These are phyloP conservation scores for Sporophila hypoxantha DNA, from an alignment of 2,113 vertebrate genomes.

Conservation along the genomic window DNA sequence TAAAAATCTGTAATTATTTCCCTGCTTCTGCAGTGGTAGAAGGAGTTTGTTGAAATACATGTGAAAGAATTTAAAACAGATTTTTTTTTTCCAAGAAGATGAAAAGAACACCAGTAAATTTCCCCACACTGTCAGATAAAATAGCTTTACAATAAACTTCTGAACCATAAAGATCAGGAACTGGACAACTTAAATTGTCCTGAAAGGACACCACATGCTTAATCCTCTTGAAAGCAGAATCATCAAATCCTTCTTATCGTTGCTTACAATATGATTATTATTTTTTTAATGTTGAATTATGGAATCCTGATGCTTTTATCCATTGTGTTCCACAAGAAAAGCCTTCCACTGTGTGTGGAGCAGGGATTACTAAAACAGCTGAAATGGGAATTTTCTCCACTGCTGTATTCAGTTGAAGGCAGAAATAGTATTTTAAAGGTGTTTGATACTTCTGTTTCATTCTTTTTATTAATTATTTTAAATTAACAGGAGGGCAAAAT, in stretches of 20 bases:
- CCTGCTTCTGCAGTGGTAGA: neutral
- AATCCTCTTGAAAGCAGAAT: constrained; percentile 8
- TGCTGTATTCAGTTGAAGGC: neutral
- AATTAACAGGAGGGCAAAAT: neutral
- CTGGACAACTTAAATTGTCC: neutral
- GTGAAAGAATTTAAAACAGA: neutral
- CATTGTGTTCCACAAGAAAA: neutral
- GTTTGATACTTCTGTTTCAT: neutral
- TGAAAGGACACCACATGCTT: neutral
- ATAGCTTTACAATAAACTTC: constrained; percentile 15
- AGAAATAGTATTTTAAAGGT: neutral
- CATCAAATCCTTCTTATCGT: neutral
- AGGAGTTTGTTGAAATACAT: neutral
- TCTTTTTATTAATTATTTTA: neutral
- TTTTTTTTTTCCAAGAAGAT: constrained; percentile 3
- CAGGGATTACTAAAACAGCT: neutral
- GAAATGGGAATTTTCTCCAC: neutral
- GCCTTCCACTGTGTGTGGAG: neutral
- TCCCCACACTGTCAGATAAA: constrained; percentile 14
- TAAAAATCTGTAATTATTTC: neutral
- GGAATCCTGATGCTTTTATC: neutral
- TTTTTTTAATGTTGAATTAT: neutral
- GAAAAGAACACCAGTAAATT: constrained; percentile 33
- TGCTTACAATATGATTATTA: neutral
- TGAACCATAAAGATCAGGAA: constrained; percentile 9